Conservation (phyloP, 2,888 invertebrate genomes). For the Drosophila algonquin region DNA sequence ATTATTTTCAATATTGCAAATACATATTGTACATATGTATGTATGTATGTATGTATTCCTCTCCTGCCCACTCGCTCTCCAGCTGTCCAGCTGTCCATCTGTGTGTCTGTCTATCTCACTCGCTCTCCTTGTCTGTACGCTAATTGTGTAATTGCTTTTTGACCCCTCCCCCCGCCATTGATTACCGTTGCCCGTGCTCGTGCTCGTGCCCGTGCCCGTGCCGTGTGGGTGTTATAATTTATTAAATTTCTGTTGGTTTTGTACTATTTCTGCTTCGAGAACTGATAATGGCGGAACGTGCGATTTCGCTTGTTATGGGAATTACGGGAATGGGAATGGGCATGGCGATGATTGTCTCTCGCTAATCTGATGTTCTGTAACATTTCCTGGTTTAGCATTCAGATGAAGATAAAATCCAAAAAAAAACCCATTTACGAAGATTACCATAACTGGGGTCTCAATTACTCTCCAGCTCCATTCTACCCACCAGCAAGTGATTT, state of each 20-base stretch:
- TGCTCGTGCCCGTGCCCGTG: slow-evolving; percentile 23
- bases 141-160: slow-evolving; percentile 43
- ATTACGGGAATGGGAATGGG: neutral
- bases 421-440: too few species aligned
- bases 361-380: slow-evolving; percentile 30
- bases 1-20: slow-evolving; percentile 50
- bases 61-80: neutral
- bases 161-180: slow-evolving; percentile 8
- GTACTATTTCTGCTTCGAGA: slow-evolving; percentile 6
- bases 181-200: neutral
- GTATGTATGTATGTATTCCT: slow-evolving; percentile 5
- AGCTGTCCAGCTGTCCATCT: neutral
- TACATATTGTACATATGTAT: neutral
- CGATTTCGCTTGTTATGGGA: slow-evolving; percentile 3
- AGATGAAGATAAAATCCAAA: too few species aligned
- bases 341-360: slow-evolving; percentile 15
- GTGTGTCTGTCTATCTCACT: slow-evolving; percentile 2
- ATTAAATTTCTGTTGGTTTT: slow-evolving; percentile 21
- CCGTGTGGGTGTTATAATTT: slow-evolving; percentile 38
- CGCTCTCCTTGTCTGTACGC: slow-evolving; percentile 10
- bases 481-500: neutral
- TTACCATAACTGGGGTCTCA: neutral
- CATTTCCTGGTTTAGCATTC: too few species aligned
- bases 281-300: slow-evolving; percentile 28
- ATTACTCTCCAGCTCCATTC: neutral